Percentiles rank a stretch among this genome's conserved stretches.
These are phyloP conservation scores for Polymixis flavicincta DNA, from an alignment of 2,888 invertebrate species.

Conservation along the genomic window DNA sequence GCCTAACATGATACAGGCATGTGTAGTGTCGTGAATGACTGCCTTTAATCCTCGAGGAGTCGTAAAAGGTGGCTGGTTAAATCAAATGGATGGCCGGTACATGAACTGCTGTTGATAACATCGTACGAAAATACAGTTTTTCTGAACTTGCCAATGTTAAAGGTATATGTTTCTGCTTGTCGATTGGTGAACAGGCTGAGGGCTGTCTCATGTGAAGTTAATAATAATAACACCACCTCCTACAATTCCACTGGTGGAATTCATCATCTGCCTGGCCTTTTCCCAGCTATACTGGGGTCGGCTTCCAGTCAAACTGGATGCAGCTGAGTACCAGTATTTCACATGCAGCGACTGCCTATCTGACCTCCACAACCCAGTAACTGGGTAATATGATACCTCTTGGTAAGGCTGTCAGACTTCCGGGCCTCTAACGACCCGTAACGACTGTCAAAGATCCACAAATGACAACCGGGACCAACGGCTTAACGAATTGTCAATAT, in stretches of 20 bases:
- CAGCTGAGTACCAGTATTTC: too few species aligned
- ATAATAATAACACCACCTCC: not conserved
- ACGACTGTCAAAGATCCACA: too few species aligned
- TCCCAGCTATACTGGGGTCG: too few species aligned
- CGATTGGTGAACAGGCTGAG: not conserved
- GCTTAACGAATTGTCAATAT: not conserved
- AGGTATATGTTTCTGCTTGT: not conserved
- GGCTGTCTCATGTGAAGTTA: not conserved
- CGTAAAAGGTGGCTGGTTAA: constrained; percentile 11
- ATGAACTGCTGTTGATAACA: not conserved
- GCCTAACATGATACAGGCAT: constrained; percentile 24
- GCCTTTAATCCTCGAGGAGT: constrained; percentile 1
- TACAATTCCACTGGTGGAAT: too few species aligned
- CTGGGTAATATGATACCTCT: too few species aligned
- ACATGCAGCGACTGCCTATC: too few species aligned
- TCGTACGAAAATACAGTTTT: not conserved
- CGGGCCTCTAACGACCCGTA: too few species aligned
- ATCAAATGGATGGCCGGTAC: constrained; percentile 8
- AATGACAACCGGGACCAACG: too few species aligned
- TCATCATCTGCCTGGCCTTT: too few species aligned
- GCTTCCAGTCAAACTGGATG: too few species aligned
- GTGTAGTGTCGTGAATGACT: constrained; percentile 2
- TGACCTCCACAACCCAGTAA: too few species aligned
- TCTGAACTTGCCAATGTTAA: not conserved
- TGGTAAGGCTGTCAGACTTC: too few species aligned